phyloP scores from a whole-genome alignment of 2,113 vertebrate genomes.

The Malurus elegans region DNA sequence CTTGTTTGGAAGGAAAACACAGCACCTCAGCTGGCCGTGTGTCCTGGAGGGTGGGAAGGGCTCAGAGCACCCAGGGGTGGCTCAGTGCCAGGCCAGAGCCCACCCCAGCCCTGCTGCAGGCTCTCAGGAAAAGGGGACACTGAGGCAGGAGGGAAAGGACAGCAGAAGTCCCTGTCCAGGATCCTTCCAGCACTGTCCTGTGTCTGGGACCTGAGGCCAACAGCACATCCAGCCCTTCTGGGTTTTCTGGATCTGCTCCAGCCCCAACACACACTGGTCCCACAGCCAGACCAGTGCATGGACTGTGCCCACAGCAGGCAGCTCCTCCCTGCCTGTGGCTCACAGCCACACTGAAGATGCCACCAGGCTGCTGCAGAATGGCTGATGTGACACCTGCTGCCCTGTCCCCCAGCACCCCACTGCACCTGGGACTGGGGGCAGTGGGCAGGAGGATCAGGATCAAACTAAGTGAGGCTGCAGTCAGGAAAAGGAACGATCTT shows the following conservation, averaged over 20 bases:
- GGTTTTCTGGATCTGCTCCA: background rate
- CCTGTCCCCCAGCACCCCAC: background rate
- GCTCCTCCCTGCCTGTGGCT: background rate
- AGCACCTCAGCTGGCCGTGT: rapidly evolving
- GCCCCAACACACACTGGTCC: background rate
- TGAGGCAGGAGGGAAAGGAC: background rate
- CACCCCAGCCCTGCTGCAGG: background rate
- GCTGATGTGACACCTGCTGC: background rate
- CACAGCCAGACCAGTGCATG: background rate
- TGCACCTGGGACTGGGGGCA: background rate
- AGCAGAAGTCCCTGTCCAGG: background rate
- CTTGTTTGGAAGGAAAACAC: background rate
- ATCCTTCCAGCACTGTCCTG: rapidly evolving
- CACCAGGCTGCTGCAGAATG: background rate
- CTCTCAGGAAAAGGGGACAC: background rate
- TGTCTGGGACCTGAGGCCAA: background rate
- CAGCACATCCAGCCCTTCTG: background rate
- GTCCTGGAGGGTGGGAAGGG: background rate
- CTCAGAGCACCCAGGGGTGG: background rate
- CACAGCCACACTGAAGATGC: rapidly evolving
- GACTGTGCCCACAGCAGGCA: background rate
- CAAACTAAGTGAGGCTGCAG: background rate
- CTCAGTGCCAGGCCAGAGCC: background rate
- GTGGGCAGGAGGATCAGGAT: background rate
- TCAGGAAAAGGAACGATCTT: background rate